Evolutionary conservation across 2,888 invertebrate genomes (phyloP).

Genomic region (Scrobipalpa costella): DNA sequence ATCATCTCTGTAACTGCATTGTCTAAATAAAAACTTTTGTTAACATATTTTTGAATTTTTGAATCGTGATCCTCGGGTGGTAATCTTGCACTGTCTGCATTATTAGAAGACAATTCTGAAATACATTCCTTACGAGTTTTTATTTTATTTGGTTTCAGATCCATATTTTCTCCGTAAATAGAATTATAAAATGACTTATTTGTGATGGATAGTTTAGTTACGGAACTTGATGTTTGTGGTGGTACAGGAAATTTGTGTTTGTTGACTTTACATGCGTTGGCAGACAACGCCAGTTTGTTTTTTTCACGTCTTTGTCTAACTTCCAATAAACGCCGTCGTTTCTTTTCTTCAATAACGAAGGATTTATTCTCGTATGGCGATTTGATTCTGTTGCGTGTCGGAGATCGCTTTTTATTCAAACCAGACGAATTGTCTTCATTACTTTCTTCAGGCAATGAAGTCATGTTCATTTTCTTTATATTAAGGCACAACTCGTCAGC

Average conservation of each 20-base stretch:
- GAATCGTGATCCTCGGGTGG: conserved; percentile 30
- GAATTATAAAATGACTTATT: conserved; percentile 75
- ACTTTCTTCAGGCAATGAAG: conserved; percentile 56
- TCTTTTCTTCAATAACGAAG: conserved; percentile 62
- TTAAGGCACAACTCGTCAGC: conserved; percentile 52
- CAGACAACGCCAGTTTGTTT: conserved; percentile 60
- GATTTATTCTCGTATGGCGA: conserved; percentile 73
- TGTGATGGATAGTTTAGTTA: conserved; percentile 71
- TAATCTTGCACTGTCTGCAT: not conserved
- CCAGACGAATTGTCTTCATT: conserved; percentile 42
- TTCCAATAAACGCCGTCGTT: conserved; percentile 64
- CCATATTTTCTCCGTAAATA: conserved; percentile 60
- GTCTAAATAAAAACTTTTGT: conserved; percentile 62
- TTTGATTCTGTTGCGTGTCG: conserved; percentile 58
- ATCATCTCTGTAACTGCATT: conserved; percentile 63
- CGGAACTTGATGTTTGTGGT: conserved; percentile 65
- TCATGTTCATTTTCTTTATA: conserved; percentile 54
- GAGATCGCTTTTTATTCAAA: conserved; percentile 53
- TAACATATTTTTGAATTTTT: conserved; percentile 51
- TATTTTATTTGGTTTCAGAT: conserved; percentile 32
- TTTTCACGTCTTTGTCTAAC: conserved; percentile 66
- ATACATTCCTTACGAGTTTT: conserved; percentile 41
- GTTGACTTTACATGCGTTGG: conserved; percentile 53
- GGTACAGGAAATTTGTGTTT: conserved; percentile 56
- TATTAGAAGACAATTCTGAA: conserved; percentile 31